Conservation (phyloP, 2,113 vertebrate species). For the Athene cunicularia region DNA sequence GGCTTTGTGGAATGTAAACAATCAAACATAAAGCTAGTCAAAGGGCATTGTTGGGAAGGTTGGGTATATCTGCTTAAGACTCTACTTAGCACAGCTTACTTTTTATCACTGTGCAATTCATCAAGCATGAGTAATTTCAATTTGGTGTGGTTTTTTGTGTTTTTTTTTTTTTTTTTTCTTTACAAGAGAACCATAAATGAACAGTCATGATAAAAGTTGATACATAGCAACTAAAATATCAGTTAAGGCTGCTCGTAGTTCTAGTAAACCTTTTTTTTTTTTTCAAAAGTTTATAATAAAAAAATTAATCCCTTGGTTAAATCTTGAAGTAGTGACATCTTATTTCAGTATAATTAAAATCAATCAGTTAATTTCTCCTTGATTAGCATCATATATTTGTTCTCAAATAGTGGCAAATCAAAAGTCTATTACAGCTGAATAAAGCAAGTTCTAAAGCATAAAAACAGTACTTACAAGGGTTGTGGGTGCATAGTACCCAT, state of each 20-base stretch:
- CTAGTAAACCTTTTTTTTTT: constrained; percentile 50
- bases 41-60: constrained; percentile 32
- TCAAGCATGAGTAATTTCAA: constrained; percentile 44
- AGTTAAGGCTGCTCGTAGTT: constrained; percentile 56
- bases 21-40: constrained; percentile 42
- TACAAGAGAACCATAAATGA: constrained; percentile 56
- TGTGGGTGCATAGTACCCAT: background rate
- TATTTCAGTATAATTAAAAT: constrained; percentile 51
- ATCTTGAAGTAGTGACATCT: constrained; percentile 11
- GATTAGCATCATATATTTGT: constrained; percentile 40
- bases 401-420: constrained; percentile 39
- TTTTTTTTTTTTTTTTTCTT: constrained; percentile 3
- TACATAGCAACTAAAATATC: background rate
- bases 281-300: constrained; percentile 64
- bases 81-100: constrained; percentile 14
- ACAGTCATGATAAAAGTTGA: constrained; percentile 44
- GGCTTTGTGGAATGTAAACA: constrained; percentile 34
- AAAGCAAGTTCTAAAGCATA: background rate
- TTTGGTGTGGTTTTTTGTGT: background rate
- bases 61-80: background rate
- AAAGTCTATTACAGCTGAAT: background rate
- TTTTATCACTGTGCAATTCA: constrained; percentile 60
- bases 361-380: constrained; percentile 36
- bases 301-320: constrained; percentile 49
- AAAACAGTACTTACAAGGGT: background rate